phyloP scores from a whole-genome alignment of 2,888 invertebrate genomes.

The Volucella bombylans region DNA sequence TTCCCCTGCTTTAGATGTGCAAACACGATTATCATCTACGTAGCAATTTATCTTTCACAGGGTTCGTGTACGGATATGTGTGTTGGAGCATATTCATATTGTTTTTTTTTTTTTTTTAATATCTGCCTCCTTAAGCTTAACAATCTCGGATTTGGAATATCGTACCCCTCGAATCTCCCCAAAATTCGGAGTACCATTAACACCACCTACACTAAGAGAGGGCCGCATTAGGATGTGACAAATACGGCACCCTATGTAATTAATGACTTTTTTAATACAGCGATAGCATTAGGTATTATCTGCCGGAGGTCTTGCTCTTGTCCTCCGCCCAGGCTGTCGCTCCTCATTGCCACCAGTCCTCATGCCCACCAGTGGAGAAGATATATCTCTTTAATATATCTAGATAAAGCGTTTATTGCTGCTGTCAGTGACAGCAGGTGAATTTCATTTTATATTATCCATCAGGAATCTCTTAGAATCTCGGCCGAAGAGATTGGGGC shows the following conservation, averaged over 20 bases:
- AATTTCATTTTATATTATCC: conserved; percentile 30
- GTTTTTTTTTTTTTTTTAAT: not conserved
- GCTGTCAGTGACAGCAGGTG: conserved; percentile 50
- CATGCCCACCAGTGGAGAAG: not conserved
- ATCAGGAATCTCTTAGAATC: not conserved
- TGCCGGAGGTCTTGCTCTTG: not conserved
- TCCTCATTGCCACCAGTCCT: too few species aligned
- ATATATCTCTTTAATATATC: conserved; percentile 12
- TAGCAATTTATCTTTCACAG: too few species aligned
- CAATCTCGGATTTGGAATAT: conserved; percentile 16
- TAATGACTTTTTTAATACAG: conserved; percentile 45
- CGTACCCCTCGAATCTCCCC: not conserved
- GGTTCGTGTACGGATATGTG: too few species aligned
- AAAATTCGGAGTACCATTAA: conserved; percentile 17
- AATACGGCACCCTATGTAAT: conserved; percentile 38
- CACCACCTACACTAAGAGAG: not conserved
- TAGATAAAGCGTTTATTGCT: conserved; percentile 42
- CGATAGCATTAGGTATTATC: conserved; percentile 26
- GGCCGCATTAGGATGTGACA: conserved; percentile 34
- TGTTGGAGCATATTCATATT: too few species aligned
- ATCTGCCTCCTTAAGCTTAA: conserved; percentile 8
- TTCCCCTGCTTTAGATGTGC: not conserved
- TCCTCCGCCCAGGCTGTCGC: too few species aligned
- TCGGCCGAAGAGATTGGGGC: not conserved
- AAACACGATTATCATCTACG: conserved; percentile 11